Percentiles rank a stretch among this genome's conserved stretches.
Evolutionary conservation across 2,113 vertebrate species (phyloP).

Genomic region (Ranitomeya variabilis): DNA sequence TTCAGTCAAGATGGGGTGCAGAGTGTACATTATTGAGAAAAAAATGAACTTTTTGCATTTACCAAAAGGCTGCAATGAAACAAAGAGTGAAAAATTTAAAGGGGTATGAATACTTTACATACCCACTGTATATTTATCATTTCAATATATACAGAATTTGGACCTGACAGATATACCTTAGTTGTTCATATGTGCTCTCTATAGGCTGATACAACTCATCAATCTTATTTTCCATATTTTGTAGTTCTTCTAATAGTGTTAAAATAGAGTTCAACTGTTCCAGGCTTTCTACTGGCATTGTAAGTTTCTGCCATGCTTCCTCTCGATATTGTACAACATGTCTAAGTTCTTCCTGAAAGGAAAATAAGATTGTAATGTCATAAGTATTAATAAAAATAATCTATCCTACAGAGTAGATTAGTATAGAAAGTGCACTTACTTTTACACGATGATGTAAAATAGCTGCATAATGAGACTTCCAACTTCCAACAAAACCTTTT

Average conservation of each 20-base stretch:
- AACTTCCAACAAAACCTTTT: slow-evolving; percentile 56
- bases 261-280: slow-evolving; percentile 53
- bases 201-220: slow-evolving; percentile 54
- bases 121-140: neutral
- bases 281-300: slow-evolving; percentile 45
- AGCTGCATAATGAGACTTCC: slow-evolving; percentile 56
- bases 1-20: too few relatives aligned
- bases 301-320: slow-evolving; percentile 41
- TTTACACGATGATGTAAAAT: slow-evolving; percentile 50
- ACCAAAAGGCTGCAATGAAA: too few relatives aligned
- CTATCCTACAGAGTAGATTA: neutral
- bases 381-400: neutral
- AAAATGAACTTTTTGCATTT: too few relatives aligned
- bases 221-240: slow-evolving; percentile 58
- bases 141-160: neutral
- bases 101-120: too few relatives aligned
- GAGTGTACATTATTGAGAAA: too few relatives aligned
- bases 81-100: too few relatives aligned
- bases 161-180: slow-evolving; percentile 10
- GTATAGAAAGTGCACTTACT: neutral
- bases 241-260: slow-evolving; percentile 49
- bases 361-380: neutral
- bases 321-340: slow-evolving; percentile 33
- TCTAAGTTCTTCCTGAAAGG: slow-evolving; percentile 42
- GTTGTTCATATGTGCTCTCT: slow-evolving; percentile 52